phyloP scores from a whole-genome alignment of 2,797 vertebrate species.

The Cephalopachus bancanus region DNA sequence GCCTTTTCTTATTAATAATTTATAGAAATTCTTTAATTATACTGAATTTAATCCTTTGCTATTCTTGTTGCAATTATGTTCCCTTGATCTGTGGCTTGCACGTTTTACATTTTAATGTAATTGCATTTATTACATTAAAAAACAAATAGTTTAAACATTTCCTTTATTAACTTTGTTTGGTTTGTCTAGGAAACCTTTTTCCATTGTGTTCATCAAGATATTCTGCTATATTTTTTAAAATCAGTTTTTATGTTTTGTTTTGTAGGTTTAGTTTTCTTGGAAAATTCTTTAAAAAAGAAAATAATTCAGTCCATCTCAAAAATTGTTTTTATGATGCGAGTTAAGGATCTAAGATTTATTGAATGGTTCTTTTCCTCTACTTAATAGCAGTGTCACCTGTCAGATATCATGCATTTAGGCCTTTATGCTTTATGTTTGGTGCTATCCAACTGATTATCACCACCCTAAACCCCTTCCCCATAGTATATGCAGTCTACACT shows the following conservation, averaged over 20 bases:
- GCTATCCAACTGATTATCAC: neutral
- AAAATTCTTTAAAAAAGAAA: neutral
- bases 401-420: neutral
- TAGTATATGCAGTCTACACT: neutral
- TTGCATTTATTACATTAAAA: constrained; percentile 15
- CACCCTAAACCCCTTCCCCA: rapidly evolving
- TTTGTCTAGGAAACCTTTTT: neutral
- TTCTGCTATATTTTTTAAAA: neutral
- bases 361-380: neutral
- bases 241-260: constrained; percentile 13
- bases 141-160: constrained; percentile 56
- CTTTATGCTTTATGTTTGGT: neutral
- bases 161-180: constrained; percentile 46
- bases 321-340: neutral
- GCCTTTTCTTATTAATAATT: neutral
- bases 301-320: neutral
- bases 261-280: neutral
- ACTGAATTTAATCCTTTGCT: neutral
- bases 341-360: neutral
- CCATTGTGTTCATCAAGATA: neutral
- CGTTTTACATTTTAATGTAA: constrained; percentile 26
- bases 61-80: constrained; percentile 31
- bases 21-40: constrained; percentile 30
- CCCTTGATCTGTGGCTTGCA: constrained; percentile 23
- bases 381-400: neutral